Base-by-base conservation (phyloP, 2,797 vertebrate genomes). In the Lagocephalus sceleratus region DNA sequence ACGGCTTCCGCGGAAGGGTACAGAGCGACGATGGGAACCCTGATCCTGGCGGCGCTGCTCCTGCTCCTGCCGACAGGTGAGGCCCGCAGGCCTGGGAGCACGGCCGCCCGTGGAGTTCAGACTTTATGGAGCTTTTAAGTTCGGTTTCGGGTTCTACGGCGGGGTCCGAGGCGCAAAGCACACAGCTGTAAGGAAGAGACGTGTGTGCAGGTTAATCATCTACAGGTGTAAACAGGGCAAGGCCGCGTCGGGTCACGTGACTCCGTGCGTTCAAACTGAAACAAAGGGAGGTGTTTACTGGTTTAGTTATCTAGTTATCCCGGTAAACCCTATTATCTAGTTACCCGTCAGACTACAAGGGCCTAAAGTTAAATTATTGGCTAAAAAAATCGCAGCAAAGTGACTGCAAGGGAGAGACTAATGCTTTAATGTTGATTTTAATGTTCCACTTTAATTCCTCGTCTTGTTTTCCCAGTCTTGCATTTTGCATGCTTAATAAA, bases 41-140 rank as follows among this genome's bases (percentile, higher is more conserved):
- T 69, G 75, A 83, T 85, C 26, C 66, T 84, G 52, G 29, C 71
- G 67, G 49, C 54, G 60, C 66, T 90, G 3, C 57, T 91, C 59
- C 67, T 90, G 69, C 32, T 54, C 20, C 56, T 88, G 55, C 60
- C 84, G 0, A 68, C 82, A 85, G 89, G 90, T 91, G 76, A 85
- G 75, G 11, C 32, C 46, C 16, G 3, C 16, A 23, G 3, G 16
- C 7, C 9, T 17, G 0, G 0, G 0, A 14, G 5, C 0, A 25
- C 16, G 5, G 40, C 2, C 17, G 3, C 17, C 16, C 4, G n/a
- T 17, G 6, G 7, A 19, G 16, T 7, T n/a, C 5, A 19, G 1
- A 19, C 19, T 19, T 42, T 35, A 29, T 9, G 11, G 9, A 29
- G 8, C 11, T 39, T 40, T 40, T 17, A 2, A 40, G 39, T 40